Percentiles rank a stretch among this genome's conserved stretches.
Conservation (phyloP, 2,888 invertebrate genomes). For the Drosophila paranaensis region DNA sequence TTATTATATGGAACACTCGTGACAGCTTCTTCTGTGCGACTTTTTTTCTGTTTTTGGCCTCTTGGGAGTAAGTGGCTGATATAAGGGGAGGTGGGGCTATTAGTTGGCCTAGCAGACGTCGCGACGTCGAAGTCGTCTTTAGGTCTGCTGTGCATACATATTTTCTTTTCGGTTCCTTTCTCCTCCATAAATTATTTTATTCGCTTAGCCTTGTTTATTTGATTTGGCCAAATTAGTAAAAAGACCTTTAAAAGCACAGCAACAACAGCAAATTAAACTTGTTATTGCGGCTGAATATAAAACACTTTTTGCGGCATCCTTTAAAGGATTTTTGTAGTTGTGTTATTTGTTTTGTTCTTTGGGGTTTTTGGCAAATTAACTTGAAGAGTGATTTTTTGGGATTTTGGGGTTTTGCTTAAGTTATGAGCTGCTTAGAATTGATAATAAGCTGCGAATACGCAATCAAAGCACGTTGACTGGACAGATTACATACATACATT, state of each 20-base stretch:
- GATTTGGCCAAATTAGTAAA: conserved; percentile 54
- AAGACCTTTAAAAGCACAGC: conserved; percentile 37
- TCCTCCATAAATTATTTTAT: conserved; percentile 48
- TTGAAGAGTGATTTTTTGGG: conserved; percentile 38
- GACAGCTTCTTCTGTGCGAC: conserved; percentile 15
- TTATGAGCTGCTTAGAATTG: conserved; percentile 43
- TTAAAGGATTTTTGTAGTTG: conserved; percentile 36
- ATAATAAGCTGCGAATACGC: conserved; percentile 33
- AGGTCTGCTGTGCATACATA: conserved; percentile 41
- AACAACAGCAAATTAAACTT: conserved; percentile 19
- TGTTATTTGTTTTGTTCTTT: conserved; percentile 1
- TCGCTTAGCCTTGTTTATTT: conserved; percentile 30
- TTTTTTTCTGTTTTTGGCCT: conserved; percentile 1
- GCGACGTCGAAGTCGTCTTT: conserved; percentile 16
- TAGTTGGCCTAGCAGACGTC: conserved; percentile 5
- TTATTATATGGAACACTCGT: conserved; percentile 53
- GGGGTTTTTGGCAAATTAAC: conserved; percentile 39
- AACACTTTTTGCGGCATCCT: conserved; percentile 29
- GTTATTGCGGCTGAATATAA: conserved; percentile 44
- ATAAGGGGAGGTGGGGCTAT: neutral
- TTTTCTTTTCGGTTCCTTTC: conserved; percentile 11
- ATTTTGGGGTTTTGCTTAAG: conserved; percentile 28
- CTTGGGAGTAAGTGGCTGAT: conserved; percentile 5
- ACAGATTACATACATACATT: too few relatives aligned
- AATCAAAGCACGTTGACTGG: conserved; percentile 11